These are phyloP conservation scores for Barbus barbus DNA, from an alignment of 2,113 vertebrate species.

Conservation along the genomic window DNA sequence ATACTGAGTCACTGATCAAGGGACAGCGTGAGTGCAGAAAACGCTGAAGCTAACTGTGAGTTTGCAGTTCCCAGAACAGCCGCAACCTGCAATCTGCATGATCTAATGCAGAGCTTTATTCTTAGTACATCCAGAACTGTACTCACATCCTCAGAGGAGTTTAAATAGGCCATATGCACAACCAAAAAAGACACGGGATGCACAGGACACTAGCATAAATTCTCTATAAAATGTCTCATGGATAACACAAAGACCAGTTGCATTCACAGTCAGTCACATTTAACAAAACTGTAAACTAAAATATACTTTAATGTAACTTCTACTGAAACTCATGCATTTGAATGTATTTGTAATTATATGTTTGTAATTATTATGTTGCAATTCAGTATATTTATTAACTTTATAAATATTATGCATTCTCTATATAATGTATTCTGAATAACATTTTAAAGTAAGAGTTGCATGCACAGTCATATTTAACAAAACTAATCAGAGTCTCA, in stretches of 20 bases:
- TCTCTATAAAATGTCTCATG: not conserved
- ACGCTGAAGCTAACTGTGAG: too few relatives aligned
- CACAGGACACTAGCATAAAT: not conserved
- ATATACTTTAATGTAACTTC: not conserved
- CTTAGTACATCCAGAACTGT: conserved; percentile 41
- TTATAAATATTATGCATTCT: too few relatives aligned
- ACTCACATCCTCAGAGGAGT: conserved; percentile 48
- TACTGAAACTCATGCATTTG: not conserved
- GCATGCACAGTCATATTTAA: not conserved
- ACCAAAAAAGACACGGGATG: conserved; percentile 13
- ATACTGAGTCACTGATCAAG: conserved; percentile 35
- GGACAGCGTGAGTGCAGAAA: too few relatives aligned
- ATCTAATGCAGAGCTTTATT: conserved; percentile 54
- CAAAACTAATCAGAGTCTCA: conserved; percentile 59
- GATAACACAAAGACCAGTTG: not conserved
- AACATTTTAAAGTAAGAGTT: not conserved
- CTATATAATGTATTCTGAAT: not conserved
- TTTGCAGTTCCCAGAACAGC: conserved; percentile 2
- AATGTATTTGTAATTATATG: too few relatives aligned
- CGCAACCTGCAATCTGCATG: conserved; percentile 10
- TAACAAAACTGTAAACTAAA: not conserved
- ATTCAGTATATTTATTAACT: too few relatives aligned
- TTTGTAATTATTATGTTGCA: too few relatives aligned
- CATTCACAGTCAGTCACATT: not conserved
- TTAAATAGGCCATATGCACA: conserved; percentile 60